Evolutionary conservation across 2,888 invertebrate species (phyloP).

Genomic region (Tipula vernalis): DNA sequence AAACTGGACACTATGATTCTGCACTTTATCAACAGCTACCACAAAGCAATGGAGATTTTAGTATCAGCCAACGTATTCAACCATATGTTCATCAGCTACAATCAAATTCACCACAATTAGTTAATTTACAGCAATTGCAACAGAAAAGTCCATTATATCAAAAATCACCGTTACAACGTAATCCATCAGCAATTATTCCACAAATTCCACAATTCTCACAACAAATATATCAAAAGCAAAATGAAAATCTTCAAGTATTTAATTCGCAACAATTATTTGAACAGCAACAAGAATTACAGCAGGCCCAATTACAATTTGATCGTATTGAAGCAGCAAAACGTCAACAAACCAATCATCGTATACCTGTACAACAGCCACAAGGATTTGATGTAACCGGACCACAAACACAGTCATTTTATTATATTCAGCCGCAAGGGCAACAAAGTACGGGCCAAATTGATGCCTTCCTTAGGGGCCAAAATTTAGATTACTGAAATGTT

Average conservation of each 20-base stretch:
- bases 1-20: conserved; percentile 65
- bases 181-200: conserved; percentile 36
- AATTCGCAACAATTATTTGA: conserved; percentile 53
- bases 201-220: conserved; percentile 18
- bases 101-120: conserved; percentile 37
- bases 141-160: conserved; percentile 30
- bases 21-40: conserved; percentile 64
- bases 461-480: conserved; percentile 63
- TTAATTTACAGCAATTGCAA: conserved; percentile 46
- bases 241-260: conserved; percentile 45
- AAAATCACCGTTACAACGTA: conserved; percentile 22
- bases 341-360: conserved; percentile 15
- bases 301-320: conserved; percentile 49
- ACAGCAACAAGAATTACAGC: conserved; percentile 55
- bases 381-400: conserved; percentile 21
- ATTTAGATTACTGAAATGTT: conserved; percentile 43
- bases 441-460: conserved; percentile 69
- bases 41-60: conserved; percentile 57
- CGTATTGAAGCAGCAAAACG: conserved; percentile 37
- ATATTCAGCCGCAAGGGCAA: conserved; percentile 46
- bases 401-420: conserved; percentile 40
- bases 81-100: conserved; percentile 52
- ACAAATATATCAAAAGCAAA: conserved; percentile 43
- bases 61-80: conserved; percentile 59
- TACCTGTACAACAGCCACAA: conserved; percentile 23